Percentiles rank a stretch among this genome's conserved stretches.
Conservation (phyloP, 1,140 invertebrate genomes). For the Tetraneura akinire region DNA sequence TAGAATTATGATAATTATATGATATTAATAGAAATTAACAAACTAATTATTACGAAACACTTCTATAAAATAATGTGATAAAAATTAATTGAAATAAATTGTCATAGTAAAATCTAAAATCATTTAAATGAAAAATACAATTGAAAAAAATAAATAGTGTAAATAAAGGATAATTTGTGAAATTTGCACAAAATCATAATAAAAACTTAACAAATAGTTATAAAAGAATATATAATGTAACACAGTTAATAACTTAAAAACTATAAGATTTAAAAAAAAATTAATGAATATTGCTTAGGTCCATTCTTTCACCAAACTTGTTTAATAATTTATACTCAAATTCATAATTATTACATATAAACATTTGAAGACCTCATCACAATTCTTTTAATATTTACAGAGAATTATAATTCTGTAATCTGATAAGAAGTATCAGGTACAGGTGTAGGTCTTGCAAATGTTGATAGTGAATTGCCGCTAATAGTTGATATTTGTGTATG, state of each 20-base stretch:
- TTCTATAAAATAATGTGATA: neutral
- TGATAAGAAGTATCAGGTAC: slow-evolving; percentile 51
- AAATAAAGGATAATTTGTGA: slow-evolving; percentile 21
- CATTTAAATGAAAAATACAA: neutral
- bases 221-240: neutral
- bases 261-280: neutral
- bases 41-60: neutral
- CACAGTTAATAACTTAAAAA: neutral
- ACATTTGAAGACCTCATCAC: slow-evolving; percentile 9
- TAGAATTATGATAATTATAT: neutral
- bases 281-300: neutral
- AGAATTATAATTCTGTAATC: slow-evolving; percentile 50
- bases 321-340: slow-evolving; percentile 39
- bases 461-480: slow-evolving; percentile 40
- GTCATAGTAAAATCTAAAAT: neutral
- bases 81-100: neutral
- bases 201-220: neutral
- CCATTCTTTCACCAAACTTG: slow-evolving; percentile 6
- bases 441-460: slow-evolving; percentile 41
- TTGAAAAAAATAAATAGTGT: slow-evolving; percentile 15
- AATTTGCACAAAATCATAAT: slow-evolving; percentile 22
- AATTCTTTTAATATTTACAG: neutral
- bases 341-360: slow-evolving; percentile 15
- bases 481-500: slow-evolving; percentile 49
- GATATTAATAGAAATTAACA: neutral